These are phyloP conservation scores for Lepus oiostolus DNA, from an alignment of 2,797 vertebrate species.

Conservation along the genomic window DNA sequence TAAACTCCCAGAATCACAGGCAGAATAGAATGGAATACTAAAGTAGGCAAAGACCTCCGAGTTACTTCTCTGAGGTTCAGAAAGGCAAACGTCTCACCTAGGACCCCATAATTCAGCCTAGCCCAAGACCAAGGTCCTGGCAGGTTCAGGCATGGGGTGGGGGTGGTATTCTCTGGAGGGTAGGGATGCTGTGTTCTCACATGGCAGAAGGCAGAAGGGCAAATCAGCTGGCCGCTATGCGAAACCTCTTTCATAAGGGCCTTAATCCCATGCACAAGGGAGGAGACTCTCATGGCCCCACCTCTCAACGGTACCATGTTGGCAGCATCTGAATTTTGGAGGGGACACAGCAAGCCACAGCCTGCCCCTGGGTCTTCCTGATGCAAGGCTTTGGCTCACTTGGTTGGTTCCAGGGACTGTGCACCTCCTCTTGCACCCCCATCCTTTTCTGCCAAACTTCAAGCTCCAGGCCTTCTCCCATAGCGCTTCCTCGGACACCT, in stretches of 20 bases:
- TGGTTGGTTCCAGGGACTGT: neutral
- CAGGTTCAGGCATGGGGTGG: neutral
- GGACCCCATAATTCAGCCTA: neutral
- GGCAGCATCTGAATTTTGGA: neutral
- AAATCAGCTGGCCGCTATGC: neutral
- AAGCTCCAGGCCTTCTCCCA: neutral
- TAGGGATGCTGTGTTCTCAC: neutral
- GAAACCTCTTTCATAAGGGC: neutral
- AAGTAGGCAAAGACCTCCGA: neutral
- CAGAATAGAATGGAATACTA: neutral
- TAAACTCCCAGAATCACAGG: neutral
- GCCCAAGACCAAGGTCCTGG: neutral
- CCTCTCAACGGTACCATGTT: neutral
- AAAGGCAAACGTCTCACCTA: neutral
- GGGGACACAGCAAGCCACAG: neutral
- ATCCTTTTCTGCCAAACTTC: neutral
- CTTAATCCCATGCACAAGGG: neutral
- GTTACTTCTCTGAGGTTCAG: neutral
- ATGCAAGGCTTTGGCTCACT: neutral
- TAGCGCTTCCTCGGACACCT: neutral
- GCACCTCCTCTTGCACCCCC: neutral
- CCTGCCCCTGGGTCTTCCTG: neutral
- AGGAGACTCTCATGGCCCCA: neutral
- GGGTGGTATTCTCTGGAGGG: neutral
- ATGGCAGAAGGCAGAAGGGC: neutral